phyloP scores from a whole-genome alignment of 2,113 vertebrate species.

The Acanthisitta chloris region DNA sequence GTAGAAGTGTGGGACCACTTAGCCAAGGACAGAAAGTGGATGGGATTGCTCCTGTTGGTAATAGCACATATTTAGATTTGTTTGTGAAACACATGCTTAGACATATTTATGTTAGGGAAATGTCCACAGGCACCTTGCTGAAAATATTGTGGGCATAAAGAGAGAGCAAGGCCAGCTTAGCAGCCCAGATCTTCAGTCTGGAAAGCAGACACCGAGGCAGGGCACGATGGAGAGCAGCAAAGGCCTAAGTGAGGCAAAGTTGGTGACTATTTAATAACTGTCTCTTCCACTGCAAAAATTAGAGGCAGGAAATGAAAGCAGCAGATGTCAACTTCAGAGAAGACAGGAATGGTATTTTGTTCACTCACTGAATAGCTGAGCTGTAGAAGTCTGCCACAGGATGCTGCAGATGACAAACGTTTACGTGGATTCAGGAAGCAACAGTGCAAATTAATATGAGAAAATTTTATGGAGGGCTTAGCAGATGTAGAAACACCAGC shows the following conservation, averaged over 20 bases:
- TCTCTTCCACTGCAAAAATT: neutral
- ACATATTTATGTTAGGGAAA: neutral
- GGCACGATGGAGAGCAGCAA: neutral
- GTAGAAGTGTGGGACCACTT: neutral
- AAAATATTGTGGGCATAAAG: neutral
- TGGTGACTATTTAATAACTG: neutral
- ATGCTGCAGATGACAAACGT: neutral
- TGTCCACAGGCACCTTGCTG: neutral
- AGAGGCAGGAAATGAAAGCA: conserved; percentile 14
- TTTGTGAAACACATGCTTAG: neutral
- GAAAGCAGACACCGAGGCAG: neutral
- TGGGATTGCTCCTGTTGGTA: neutral
- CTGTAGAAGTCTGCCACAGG: neutral
- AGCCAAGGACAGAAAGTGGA: neutral
- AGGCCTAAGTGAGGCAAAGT: neutral
- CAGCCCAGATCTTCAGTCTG: neutral
- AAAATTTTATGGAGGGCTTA: neutral
- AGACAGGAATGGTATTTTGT: neutral
- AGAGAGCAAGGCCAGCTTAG: neutral
- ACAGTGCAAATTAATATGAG: neutral
- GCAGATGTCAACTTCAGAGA: neutral
- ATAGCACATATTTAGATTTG: neutral
- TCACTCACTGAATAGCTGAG: neutral
- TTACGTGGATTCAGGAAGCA: neutral
- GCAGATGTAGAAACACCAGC: neutral